Evolutionary conservation across 2,888 invertebrate species (phyloP), one percentile per base, ranked within the genome.

Genomic region (Dendrolimus pini): DNA sequence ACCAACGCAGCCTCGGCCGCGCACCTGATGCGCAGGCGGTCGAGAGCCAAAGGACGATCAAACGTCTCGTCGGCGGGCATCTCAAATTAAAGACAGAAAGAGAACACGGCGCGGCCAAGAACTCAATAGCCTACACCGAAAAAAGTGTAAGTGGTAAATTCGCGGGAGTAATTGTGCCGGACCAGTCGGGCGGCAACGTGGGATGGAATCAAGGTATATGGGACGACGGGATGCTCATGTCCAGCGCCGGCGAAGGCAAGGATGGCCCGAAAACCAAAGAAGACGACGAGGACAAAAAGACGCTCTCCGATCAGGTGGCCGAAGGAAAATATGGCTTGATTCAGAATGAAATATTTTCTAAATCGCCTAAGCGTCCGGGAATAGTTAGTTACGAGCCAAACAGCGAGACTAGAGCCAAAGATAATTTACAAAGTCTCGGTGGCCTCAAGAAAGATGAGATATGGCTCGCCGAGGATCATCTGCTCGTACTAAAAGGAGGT

Each of bases 281-380:
- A 53, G 89, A 70, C 74, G 95, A 95, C 62, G 96, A 96, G 64
- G 94, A 95, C 41, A 95, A 94, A 79, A 97, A 97, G 80, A 96
- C 96, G 7, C 87, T 97, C 52, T 93, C 96, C n/a, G 96, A 97
- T 85, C 97, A 97, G 85, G 96, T 97, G 67, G 95, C 95, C 61
- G 97, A 97, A 77, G 97, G 97, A 54, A 97, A 97, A 85, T 97
- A 97, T 83, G 97, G 96, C 47, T 90, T 97, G 7, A 96, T 97
- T 66, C 96, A 97, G 76, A 95, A 95, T 72, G 96, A 97, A 82
- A 92, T 97, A 62, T 96, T 96, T 75, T 85, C 93, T 0, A 93
- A 93, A 60, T 89, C 92, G 2, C 93, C 95, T 1, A 94, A 94
- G 75, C 90, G 96, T 56, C 97, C 96, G 0, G 97, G 96, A 2